Conservation (phyloP, 2,113 vertebrate species). For the Podiceps cristatus region DNA sequence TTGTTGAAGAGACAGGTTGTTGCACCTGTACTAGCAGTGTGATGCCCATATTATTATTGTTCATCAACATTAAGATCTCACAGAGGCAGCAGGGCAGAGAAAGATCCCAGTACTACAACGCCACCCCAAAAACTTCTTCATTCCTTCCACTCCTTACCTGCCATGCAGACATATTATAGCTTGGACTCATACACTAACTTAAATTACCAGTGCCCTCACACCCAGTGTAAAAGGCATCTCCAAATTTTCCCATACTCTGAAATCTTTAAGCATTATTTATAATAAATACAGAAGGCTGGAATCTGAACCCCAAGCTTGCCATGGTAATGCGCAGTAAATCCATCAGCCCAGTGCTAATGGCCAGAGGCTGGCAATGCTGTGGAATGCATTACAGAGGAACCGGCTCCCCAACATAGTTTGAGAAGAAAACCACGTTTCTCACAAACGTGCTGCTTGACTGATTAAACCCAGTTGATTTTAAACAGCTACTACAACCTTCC, state of each 20-base stretch:
- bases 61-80: neutral
- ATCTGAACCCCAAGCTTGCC: neutral
- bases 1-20: neutral
- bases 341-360: neutral
- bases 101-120: neutral
- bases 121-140: neutral
- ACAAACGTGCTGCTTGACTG: neutral
- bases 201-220: neutral
- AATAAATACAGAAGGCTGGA: neutral
- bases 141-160: neutral
- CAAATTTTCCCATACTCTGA: neutral
- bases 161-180: neutral
- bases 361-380: neutral
- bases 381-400: conserved; percentile 5
- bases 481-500: neutral
- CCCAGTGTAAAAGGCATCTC: neutral
- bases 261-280: neutral
- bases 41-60: neutral
- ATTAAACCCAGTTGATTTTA: conserved; percentile 30
- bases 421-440: neutral
- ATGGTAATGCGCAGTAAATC: neutral
- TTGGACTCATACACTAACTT: neutral
- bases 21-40: neutral
- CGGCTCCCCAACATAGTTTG: neutral
- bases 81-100: neutral